Evolutionary conservation across 1,140 invertebrate genomes (phyloP).

Genomic region (Teleogryllus occipitalis): DNA sequence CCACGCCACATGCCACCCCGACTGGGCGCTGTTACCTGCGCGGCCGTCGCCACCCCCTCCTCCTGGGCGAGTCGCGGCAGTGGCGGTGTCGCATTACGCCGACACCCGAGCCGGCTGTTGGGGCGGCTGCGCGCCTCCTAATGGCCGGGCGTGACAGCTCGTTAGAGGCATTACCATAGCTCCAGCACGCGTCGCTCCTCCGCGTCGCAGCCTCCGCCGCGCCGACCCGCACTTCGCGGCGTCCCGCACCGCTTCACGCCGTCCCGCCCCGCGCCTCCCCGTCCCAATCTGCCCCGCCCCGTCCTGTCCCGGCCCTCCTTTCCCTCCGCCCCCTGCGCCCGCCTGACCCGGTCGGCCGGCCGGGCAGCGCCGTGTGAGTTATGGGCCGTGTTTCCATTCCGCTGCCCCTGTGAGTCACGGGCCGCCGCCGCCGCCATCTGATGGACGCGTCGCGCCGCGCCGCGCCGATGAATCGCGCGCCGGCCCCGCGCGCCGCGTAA

Average conservation of each 20-base stretch:
- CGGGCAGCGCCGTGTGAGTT: neutral
- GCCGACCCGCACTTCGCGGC: no score
- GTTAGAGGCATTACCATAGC: conserved; percentile 1
- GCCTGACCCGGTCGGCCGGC: no score
- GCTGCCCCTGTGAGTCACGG: neutral
- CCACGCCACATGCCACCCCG: no score
- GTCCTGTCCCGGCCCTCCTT: no score
- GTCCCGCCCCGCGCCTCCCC: no score
- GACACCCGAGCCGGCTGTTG: neutral
- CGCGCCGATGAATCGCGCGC: neutral
- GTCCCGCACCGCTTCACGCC: no score
- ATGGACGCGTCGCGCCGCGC: neutral
- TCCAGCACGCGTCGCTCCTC: neutral
- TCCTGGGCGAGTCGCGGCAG: neutral
- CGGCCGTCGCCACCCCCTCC: no score
- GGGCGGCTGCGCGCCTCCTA: neutral
- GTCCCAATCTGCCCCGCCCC: no score
- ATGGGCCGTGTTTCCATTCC: neutral
- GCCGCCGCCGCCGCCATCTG: neutral
- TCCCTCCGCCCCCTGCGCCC: no score
- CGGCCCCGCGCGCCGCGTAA: neutral
- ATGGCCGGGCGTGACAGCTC: neutral
- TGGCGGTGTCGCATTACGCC: neutral
- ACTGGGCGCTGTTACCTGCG: no score
- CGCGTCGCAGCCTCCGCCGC: no score